Evolutionary conservation across 2,797 vertebrate species (phyloP), one percentile per base, ranked within the genome.

Genomic region (Poecile montanus): DNA sequence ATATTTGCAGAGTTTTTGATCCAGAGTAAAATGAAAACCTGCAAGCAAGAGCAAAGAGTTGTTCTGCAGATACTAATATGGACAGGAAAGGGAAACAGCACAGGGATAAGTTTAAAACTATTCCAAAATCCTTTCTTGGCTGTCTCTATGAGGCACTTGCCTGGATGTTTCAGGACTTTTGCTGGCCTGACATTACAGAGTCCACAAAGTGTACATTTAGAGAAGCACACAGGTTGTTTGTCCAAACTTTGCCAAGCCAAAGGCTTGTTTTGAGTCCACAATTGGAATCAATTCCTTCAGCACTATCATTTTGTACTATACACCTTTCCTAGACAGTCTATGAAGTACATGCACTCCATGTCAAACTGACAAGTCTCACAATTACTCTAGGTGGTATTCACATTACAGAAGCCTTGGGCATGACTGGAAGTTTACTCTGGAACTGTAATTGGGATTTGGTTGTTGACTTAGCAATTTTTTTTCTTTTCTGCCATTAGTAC

Each of bases 161-260:
- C 13, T 54, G n/a, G 14, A 6, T n/a, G 26, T 66, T 86, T 70
- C 63, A 71, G 36, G 34, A 17, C 13, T 36, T 36, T 2, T 51
- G 16, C 48, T 70, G 32, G 14, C 40, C 54, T 77, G 38, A 54
- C 10, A 7, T 48, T 50, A 36, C 9, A 40, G 45, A 57, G 11
- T 45, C 30, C 4, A 0, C 7, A 20, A 36, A 40, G 2, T 16
- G 11, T 21, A 18, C 12, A 3, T 63, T 65, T 79, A 27, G 6
- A 78, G 70, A 80, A 48, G 11, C 32, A 36, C 8, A 45, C 19
- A 81, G 20, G 32, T 65, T 68, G 44, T 76, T 87, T 70, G 27
- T 34, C 51, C 25, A 48, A 30, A 67, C 22, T 34, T 32, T 17
- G 10, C 29, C 61, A 61, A 77, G 21, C 9, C 81, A 85, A 83